These are phyloP conservation scores for Chaetops frenatus DNA, from an alignment of 2,113 vertebrate genomes.

Conservation along the genomic window DNA sequence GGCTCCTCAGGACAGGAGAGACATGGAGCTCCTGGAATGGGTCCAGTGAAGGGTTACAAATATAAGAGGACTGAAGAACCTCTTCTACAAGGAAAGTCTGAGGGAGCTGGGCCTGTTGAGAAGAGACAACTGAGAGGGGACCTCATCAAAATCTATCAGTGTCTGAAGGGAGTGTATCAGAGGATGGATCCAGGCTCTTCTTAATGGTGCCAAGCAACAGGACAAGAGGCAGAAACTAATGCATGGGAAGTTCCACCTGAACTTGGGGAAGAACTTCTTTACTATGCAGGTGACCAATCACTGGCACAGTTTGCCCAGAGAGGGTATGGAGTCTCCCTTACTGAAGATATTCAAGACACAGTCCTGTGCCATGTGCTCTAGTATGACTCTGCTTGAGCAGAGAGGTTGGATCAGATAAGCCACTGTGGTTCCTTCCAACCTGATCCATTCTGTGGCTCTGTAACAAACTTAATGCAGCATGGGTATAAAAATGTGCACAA, in stretches of 20 bases:
- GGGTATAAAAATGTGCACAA: neutral
- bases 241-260: neutral
- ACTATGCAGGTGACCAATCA: neutral
- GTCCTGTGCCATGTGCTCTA: neutral
- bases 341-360: neutral
- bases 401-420: neutral
- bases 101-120: neutral
- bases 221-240: neutral
- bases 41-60: neutral
- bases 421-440: neutral
- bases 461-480: neutral
- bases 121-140: neutral
- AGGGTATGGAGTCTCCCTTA: neutral
- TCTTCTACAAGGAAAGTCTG: neutral
- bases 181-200: neutral
- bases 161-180: neutral
- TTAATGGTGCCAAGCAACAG: neutral
- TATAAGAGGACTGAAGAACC: neutral
- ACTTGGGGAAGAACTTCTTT: neutral
- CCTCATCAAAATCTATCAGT: neutral
- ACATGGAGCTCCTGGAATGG: neutral
- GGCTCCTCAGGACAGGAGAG: neutral
- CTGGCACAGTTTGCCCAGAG: neutral
- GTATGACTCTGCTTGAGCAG: neutral
- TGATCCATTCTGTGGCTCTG: neutral